These are phyloP conservation scores for Epinotia demarniana DNA, from an alignment of 2,888 invertebrate species.

Conservation along the genomic window DNA sequence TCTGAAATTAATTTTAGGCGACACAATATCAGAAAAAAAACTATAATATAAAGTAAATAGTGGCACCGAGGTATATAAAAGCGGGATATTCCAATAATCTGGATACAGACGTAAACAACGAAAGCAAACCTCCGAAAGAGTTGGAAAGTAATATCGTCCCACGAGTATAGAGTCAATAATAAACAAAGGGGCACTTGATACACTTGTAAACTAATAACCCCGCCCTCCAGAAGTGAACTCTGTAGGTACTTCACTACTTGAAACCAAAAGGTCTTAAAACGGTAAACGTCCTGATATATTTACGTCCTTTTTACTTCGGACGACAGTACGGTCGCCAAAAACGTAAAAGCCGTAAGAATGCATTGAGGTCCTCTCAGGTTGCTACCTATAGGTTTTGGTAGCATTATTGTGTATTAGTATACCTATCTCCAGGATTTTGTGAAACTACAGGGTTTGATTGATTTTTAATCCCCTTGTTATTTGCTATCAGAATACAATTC, in stretches of 20 bases:
- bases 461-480: slow-evolving; percentile 53
- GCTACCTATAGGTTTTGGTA: background rate
- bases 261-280: background rate
- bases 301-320: background rate
- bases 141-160: slow-evolving; percentile 78
- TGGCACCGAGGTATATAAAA: slow-evolving; percentile 67
- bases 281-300: too few species aligned
- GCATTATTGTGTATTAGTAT: slow-evolving; percentile 67
- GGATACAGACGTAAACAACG: slow-evolving; percentile 81
- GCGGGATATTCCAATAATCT: slow-evolving; percentile 76
- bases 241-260: too few species aligned
- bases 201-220: slow-evolving; percentile 84
- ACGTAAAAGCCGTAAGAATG: background rate
- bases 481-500: slow-evolving; percentile 1
- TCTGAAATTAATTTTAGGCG: background rate
- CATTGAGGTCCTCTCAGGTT: background rate
- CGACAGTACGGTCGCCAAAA: background rate
- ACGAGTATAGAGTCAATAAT: slow-evolving; percentile 76
- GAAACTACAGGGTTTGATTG: slow-evolving; percentile 62
- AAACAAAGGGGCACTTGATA: slow-evolving; percentile 81
- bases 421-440: slow-evolving; percentile 66
- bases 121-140: slow-evolving; percentile 83
- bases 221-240: slow-evolving; percentile 64
- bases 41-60: slow-evolving; percentile 58
- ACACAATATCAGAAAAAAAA: slow-evolving; percentile 50